Conservation (phyloP, 2,888 invertebrate species). For the Sarcophaga carnaria region DNA sequence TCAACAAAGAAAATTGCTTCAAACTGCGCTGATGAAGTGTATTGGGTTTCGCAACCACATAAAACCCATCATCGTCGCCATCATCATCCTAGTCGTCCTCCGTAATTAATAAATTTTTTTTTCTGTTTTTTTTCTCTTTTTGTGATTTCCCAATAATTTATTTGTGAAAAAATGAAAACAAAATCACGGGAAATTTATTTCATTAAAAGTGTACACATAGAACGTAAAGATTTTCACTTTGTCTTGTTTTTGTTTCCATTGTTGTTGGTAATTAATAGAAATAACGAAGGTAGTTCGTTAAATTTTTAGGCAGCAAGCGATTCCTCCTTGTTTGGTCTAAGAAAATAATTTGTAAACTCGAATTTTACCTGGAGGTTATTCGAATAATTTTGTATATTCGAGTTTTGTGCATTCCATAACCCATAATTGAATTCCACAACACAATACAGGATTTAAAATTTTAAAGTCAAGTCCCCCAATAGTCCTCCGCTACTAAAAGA, state of each 20-base stretch:
- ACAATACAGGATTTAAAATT: too few species aligned
- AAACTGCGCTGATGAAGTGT: background rate
- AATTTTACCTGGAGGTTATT: too few species aligned
- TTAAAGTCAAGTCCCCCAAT: too few species aligned
- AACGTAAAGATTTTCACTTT: slow-evolving; percentile 12
- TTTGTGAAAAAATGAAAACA: slow-evolving; percentile 35
- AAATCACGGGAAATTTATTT: slow-evolving; percentile 31
- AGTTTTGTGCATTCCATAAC: too few species aligned
- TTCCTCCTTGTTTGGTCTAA: too few species aligned
- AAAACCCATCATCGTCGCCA: background rate
- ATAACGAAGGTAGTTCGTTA: background rate
- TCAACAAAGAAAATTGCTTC: slow-evolving; percentile 1
- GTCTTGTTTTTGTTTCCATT: background rate
- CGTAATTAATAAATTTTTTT: background rate
- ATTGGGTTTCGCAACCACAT: slow-evolving; percentile 41
- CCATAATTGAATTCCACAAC: too few species aligned
- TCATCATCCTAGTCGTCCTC: background rate
- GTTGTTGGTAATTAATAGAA: background rate
- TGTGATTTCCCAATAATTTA: slow-evolving; percentile 37
- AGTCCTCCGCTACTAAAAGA: too few species aligned
- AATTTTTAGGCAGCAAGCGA: background rate
- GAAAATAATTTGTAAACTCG: too few species aligned
- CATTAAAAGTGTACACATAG: slow-evolving; percentile 30
- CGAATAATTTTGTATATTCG: too few species aligned
- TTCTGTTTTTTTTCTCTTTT: background rate